A percentile compares a stretch with the other conserved stretches of the same genome.
Conservation (phyloP, 2,797 vertebrate species). For the Hypotaenidia philippensis region DNA sequence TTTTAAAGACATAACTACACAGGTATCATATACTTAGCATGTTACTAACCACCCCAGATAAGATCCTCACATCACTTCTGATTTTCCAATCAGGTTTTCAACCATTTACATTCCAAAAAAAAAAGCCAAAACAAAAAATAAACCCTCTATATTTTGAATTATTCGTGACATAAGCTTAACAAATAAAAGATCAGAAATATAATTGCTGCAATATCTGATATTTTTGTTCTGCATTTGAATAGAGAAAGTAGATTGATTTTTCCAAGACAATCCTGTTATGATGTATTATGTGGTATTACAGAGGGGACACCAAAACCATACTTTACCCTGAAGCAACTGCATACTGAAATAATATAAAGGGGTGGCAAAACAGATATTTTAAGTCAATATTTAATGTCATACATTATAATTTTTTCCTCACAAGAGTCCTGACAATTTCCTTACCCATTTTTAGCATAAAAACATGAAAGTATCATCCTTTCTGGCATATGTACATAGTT, state of each 20-base stretch:
- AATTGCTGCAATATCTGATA: slow-evolving; percentile 83
- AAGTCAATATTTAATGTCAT: slow-evolving; percentile 48
- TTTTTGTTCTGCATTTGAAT: slow-evolving; percentile 71
- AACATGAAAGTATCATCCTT: slow-evolving; percentile 11
- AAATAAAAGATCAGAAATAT: slow-evolving; percentile 81
- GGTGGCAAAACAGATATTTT: slow-evolving; percentile 56
- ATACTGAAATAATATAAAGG: slow-evolving; percentile 78
- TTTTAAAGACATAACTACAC: background rate
- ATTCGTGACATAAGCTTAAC: slow-evolving; percentile 63
- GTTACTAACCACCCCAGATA: background rate
- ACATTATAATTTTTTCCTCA: slow-evolving; percentile 4
- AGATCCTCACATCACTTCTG: slow-evolving; percentile 19
- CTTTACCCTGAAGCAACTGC: slow-evolving; percentile 74
- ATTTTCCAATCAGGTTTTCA: slow-evolving; percentile 70
- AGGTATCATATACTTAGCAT: background rate
- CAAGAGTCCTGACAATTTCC: slow-evolving; percentile 25
- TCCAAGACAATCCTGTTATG: slow-evolving; percentile 73
- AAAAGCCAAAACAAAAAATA: slow-evolving; percentile 49
- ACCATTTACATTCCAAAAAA: slow-evolving; percentile 62
- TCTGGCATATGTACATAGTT: slow-evolving; percentile 21
- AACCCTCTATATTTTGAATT: slow-evolving; percentile 68
- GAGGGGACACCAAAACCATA: slow-evolving; percentile 79
- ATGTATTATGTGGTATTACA: background rate
- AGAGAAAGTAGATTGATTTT: slow-evolving; percentile 47
- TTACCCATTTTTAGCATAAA: slow-evolving; percentile 31